These are phyloP conservation scores for Trissoscelio sp. DNA, from an alignment of 2,888 invertebrate species.

Conservation along the genomic window DNA sequence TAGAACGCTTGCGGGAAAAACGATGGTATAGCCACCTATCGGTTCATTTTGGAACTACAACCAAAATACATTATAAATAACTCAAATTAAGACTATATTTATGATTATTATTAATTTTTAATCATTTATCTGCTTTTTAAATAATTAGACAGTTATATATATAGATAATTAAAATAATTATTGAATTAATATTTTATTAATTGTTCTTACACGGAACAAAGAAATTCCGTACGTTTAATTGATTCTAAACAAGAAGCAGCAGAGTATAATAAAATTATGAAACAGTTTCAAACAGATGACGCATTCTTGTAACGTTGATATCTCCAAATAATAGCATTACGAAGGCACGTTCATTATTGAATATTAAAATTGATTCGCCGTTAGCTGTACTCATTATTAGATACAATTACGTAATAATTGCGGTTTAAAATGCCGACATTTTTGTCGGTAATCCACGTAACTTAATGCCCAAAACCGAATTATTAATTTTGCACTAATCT, in stretches of 20 bases:
- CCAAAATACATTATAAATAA: too few relatives aligned
- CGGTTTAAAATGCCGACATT: conserved; percentile 17
- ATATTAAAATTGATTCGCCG: conserved; percentile 32
- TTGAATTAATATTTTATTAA: too few relatives aligned
- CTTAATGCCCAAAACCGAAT: conserved; percentile 1
- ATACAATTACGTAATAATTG: conserved; percentile 26
- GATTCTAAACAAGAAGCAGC: not conserved
- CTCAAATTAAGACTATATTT: too few relatives aligned
- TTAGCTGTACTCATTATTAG: conserved; percentile 12
- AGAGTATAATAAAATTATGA: conserved; percentile 17
- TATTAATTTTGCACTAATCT: conserved; percentile 9
- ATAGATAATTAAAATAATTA: too few relatives aligned
- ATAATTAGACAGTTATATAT: too few relatives aligned
- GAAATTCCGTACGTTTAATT: not conserved
- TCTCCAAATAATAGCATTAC: conserved; percentile 26
- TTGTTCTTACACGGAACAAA: too few relatives aligned
- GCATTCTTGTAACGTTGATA: conserved; percentile 29
- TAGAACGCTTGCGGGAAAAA: too few relatives aligned
- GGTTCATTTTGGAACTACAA: too few relatives aligned
- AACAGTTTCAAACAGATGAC: conserved; percentile 8
- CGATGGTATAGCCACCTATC: too few relatives aligned
- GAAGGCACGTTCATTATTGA: conserved; percentile 16
- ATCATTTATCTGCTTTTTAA: too few relatives aligned
- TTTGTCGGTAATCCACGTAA: not conserved
- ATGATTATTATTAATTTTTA: too few relatives aligned